These are phyloP conservation scores for Mastacembelus armatus DNA, from an alignment of 2,797 vertebrate genomes.

Conservation along the genomic window DNA sequence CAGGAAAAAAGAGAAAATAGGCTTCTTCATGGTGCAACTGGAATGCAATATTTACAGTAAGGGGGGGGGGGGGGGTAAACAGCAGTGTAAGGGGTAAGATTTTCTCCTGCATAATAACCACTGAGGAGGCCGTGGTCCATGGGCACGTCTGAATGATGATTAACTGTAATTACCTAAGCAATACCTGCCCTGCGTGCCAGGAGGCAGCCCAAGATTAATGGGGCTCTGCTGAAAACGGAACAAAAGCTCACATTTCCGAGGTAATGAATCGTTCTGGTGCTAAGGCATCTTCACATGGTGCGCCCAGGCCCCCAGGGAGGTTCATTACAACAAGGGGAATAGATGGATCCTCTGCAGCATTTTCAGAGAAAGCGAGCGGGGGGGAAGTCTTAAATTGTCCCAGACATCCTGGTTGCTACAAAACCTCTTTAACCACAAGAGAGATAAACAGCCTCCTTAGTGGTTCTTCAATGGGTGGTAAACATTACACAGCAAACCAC, in stretches of 20 bases:
- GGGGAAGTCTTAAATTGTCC: conserved; percentile 74
- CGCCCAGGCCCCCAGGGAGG: conserved; percentile 52
- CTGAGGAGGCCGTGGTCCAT: conserved; percentile 49
- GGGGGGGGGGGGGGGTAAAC: conserved; percentile 32
- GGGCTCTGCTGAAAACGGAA: conserved; percentile 74
- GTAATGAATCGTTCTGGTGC: conserved; percentile 79
- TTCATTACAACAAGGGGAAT: conserved; percentile 64
- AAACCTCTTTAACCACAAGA: conserved; percentile 41
- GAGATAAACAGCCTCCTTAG: conserved; percentile 64
- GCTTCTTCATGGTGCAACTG: conserved; percentile 24
- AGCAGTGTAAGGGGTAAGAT: conserved; percentile 13
- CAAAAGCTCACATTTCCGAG: conserved; percentile 78
- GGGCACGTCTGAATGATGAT: conserved; percentile 77
- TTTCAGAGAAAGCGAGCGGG: conserved; percentile 44
- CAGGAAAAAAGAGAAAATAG: neutral
- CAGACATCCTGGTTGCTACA: conserved; percentile 62
- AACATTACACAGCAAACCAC: conserved; percentile 49
- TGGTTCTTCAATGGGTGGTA: conserved; percentile 47
- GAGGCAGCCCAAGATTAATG: conserved; percentile 77
- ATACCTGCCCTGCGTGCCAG: conserved; percentile 76
- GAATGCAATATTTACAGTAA: conserved; percentile 15
- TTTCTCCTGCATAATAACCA: conserved; percentile 28
- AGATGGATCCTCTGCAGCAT: conserved; percentile 64
- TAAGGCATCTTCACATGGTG: conserved; percentile 66
- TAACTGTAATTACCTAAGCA: conserved; percentile 79